Evolutionary conservation across 2,797 vertebrate species (phyloP), one percentile per base, ranked within the genome.

Genomic region (Pachyuromys duprasi): DNA sequence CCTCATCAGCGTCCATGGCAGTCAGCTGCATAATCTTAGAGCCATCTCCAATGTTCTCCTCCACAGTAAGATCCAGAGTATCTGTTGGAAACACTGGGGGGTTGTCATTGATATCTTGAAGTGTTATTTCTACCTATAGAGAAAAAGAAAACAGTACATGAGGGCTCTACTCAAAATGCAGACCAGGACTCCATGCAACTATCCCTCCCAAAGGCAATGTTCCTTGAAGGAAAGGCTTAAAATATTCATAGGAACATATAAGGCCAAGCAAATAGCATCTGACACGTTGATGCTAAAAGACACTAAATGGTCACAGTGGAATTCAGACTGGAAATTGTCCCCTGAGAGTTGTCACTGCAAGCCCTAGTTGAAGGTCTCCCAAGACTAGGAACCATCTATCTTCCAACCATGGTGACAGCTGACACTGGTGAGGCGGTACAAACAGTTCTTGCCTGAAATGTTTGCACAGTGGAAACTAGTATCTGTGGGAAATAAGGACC

Each of bases 81-180:
- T 99, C 99, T 13, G 99, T 99, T 89, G 99, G 99, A 98, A 99
- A 99, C 57, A 99, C 97, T 5, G 99, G 99, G 0, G 99, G 99
- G 98, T 99, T 99, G 99, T 99, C 99, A 39, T 99, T 99, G 98
- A 99, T 98, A 96, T 99, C 99, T 97, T 99, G 99, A 95, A 99
- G 99, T 0, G 99, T 99, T 99, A 99, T 99, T 99, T 99, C 99
- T 97, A 99, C 99, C 99, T 99, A 98, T 89, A 97, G 83, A 70
- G 49, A 12, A 97, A 96, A 87, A 98, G 97, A 83, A 91, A n/a
- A 49, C 0, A 62, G 62, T 1, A 3, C 11, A 31, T 95, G 60
- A 95, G 86, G 14, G 17, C 26, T 60, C 1, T 22, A 45, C 18
- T 28, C 67, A 31, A 94, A 78, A 57, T 5, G 3, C 31, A 79